These are phyloP conservation scores for Hydrophis major DNA, from an alignment of 2,797 vertebrate genomes.

Conservation along the genomic window DNA sequence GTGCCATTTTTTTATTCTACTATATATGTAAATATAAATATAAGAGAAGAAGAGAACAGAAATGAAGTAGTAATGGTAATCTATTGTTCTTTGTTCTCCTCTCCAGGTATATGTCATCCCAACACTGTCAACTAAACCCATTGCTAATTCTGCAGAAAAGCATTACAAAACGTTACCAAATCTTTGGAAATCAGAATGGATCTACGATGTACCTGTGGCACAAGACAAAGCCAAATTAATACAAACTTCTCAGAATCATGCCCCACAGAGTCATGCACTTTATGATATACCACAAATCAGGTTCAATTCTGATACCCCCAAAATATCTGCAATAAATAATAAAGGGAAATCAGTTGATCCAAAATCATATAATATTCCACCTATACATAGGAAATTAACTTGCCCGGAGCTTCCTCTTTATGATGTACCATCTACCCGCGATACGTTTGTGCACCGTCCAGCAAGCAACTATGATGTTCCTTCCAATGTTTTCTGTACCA, in stretches of 20 bases:
- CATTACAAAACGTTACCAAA: constrained; percentile 77
- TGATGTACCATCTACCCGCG: constrained; percentile 35
- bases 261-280: constrained; percentile 31
- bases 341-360: constrained; percentile 22
- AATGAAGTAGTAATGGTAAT: not conserved
- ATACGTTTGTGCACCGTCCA: not conserved
- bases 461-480: constrained; percentile 44
- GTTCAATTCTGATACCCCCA: constrained; percentile 2
- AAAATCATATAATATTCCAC: constrained; percentile 46
- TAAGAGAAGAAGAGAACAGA: not conserved
- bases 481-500: constrained; percentile 35
- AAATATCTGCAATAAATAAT: not conserved
- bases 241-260: not conserved
- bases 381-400: constrained; percentile 35
- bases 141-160: constrained; percentile 61
- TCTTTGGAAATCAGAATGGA: constrained; percentile 81
- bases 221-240: constrained; percentile 66
- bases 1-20: no score
- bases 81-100: constrained; percentile 4
- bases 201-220: constrained; percentile 82
- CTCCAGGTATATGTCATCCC: constrained; percentile 78
- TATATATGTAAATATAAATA: not conserved
- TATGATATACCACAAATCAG: constrained; percentile 49
- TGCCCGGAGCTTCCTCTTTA: constrained; percentile 46
- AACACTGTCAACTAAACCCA: constrained; percentile 65